Conservation (phyloP, 2,797 vertebrate species). For the Melanotaenia maccullochi region DNA sequence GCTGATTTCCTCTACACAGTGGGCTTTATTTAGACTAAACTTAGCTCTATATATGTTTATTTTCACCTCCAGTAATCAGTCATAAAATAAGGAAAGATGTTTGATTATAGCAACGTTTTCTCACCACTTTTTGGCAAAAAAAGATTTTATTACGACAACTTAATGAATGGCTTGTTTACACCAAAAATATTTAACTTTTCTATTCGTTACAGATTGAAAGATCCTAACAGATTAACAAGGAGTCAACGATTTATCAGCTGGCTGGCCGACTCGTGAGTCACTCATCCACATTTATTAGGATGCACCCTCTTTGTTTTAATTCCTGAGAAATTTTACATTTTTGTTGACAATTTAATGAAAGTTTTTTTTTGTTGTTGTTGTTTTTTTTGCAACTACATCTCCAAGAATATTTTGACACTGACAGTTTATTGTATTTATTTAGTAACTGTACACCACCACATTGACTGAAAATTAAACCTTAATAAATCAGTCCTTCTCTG, state of each 20-base stretch:
- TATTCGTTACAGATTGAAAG: slow-evolving; percentile 83
- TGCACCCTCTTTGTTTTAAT: background rate
- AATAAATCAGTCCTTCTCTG: background rate
- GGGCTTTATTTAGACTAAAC: background rate
- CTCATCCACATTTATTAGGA: background rate
- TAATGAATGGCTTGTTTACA: background rate
- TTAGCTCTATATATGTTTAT: background rate
- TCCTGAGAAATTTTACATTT: background rate
- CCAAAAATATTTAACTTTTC: background rate
- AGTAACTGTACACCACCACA: too few relatives aligned
- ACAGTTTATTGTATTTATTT: too few relatives aligned
- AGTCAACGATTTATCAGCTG: slow-evolving; percentile 88
- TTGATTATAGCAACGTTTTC: background rate
- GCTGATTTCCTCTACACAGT: background rate
- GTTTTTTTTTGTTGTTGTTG: background rate
- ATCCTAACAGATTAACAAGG: slow-evolving; percentile 86
- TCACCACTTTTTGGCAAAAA: background rate
- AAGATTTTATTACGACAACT: background rate
- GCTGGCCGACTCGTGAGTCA: slow-evolving; percentile 92
- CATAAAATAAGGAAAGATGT: background rate
- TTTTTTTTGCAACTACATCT: too few relatives aligned
- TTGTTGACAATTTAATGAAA: background rate
- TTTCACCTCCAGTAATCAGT: background rate
- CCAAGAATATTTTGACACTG: too few relatives aligned
- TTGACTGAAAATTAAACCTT: background rate